Percentiles rank a stretch among this genome's conserved stretches.
phyloP scores from a whole-genome alignment of 2,113 vertebrate genomes.

The Bagarius yarrelli region DNA sequence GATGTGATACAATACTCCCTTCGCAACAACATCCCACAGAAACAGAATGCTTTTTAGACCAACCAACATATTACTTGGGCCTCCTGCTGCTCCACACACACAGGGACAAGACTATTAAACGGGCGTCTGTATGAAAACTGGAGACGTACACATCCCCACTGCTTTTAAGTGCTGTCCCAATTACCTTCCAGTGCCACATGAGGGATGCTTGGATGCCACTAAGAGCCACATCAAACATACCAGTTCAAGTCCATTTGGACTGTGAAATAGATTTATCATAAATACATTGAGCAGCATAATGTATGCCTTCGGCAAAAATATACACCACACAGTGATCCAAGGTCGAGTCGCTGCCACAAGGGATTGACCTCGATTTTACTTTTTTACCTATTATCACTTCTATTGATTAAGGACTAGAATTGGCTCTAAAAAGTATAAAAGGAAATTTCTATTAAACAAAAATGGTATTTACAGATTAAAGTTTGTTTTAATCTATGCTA shows the following conservation, averaged over 20 bases:
- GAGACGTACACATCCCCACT: conserved; percentile 58
- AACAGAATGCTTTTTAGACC: conserved; percentile 36
- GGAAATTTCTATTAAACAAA: not conserved
- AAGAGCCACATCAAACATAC: not conserved
- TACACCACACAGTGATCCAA: not conserved
- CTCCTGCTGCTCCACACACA: conserved; percentile 25
- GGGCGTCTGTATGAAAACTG: conserved; percentile 55
- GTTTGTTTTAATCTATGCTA: not conserved
- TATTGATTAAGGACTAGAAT: not conserved
- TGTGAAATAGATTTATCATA: not conserved
- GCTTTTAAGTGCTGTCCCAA: conserved; percentile 57
- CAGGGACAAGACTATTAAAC: conserved; percentile 66
- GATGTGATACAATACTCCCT: conserved; percentile 50
- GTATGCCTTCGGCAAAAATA: too few species aligned
- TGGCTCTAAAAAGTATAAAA: not conserved
- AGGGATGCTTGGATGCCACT: conserved; percentile 27
- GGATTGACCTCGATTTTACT: not conserved
- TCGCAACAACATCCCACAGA: conserved; percentile 51
- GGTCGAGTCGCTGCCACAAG: not conserved
- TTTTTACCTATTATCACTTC: not conserved
- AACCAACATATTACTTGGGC: conserved; percentile 4
- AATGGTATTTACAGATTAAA: not conserved
- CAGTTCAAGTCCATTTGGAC: not conserved
- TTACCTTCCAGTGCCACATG: conserved; percentile 56
- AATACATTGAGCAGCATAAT: too few species aligned